These are phyloP conservation scores for Pseudomyrmex gracilis DNA, from an alignment of 1,140 invertebrate genomes.

Conservation along the genomic window DNA sequence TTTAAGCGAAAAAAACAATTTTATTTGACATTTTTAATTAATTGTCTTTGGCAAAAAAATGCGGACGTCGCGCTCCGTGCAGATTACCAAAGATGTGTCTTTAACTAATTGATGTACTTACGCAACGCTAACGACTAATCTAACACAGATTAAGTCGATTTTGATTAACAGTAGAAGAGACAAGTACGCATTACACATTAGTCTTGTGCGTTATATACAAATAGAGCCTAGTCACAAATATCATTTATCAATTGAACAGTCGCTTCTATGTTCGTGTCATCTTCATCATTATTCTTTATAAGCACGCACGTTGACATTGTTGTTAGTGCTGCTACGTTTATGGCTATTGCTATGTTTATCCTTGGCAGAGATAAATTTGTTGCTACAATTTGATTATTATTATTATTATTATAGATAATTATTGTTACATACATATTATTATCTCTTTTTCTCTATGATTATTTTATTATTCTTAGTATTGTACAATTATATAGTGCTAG, in stretches of 20 bases:
- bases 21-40: constrained; percentile 1
- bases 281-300: constrained; percentile 58
- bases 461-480: constrained; percentile 63
- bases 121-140: constrained; percentile 70
- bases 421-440: constrained; percentile 61
- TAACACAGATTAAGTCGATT: constrained; percentile 71
- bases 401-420: constrained; percentile 66
- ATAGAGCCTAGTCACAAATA: constrained; percentile 80
- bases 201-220: constrained; percentile 68
- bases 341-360: constrained; percentile 57
- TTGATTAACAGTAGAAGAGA: constrained; percentile 69
- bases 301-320: constrained; percentile 64
- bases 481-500: constrained; percentile 42
- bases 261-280: constrained; percentile 68
- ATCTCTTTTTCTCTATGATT: constrained; percentile 33
- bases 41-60: constrained; percentile 3
- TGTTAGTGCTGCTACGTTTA: constrained; percentile 70
- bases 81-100: constrained; percentile 81
- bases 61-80: constrained; percentile 60
- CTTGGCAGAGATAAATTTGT: constrained; percentile 65
- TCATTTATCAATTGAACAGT: constrained; percentile 70
- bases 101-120: constrained; percentile 81
- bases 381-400: constrained; percentile 62
- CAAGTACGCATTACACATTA: constrained; percentile 66
- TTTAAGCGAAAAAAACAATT: constrained; percentile 1